Evolutionary conservation across 2,888 invertebrate genomes (phyloP).

Genomic region (Nowickia ferox): DNA sequence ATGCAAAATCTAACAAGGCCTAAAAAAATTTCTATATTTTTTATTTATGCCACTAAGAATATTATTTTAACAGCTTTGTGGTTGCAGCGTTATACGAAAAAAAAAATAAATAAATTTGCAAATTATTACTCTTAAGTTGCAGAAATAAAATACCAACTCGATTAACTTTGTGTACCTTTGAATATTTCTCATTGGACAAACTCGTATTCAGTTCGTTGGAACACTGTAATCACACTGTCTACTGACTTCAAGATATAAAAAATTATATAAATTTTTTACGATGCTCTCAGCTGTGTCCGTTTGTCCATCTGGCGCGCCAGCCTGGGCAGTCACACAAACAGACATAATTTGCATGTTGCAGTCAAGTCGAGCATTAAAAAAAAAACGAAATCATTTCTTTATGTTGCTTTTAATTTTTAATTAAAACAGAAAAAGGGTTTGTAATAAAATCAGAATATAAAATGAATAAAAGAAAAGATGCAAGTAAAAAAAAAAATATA

Average conservation of each 20-base stretch:
- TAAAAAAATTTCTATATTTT: not conserved
- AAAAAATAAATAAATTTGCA: constrained; percentile 18
- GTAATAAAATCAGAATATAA: constrained; percentile 62
- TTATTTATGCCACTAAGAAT: constrained; percentile 13
- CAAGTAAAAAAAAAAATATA: not conserved
- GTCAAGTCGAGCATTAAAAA: constrained; percentile 50
- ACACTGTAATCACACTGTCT: constrained; percentile 16
- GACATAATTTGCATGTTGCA: constrained; percentile 53
- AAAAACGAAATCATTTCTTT: constrained; percentile 65
- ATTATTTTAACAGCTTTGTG: constrained; percentile 17
- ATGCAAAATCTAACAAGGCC: not conserved
- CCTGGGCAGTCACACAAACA: constrained; percentile 6
- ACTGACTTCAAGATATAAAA: constrained; percentile 15
- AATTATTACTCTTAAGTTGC: constrained; percentile 22
- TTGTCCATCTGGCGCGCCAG: constrained; percentile 13
- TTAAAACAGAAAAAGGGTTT: constrained; percentile 62
- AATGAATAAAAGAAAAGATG: constrained; percentile 37
- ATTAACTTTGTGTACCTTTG: not conserved
- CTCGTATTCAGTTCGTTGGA: not conserved
- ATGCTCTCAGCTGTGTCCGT: not conserved
- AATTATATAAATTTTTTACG: not conserved
- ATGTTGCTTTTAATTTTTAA: constrained; percentile 68
- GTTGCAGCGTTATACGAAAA: constrained; percentile 4
- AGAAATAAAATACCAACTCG: constrained; percentile 26
- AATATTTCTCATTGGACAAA: not conserved